These are phyloP conservation scores for Eumacrocentrus americanus DNA, from an alignment of 2,888 invertebrate species.

Conservation along the genomic window DNA sequence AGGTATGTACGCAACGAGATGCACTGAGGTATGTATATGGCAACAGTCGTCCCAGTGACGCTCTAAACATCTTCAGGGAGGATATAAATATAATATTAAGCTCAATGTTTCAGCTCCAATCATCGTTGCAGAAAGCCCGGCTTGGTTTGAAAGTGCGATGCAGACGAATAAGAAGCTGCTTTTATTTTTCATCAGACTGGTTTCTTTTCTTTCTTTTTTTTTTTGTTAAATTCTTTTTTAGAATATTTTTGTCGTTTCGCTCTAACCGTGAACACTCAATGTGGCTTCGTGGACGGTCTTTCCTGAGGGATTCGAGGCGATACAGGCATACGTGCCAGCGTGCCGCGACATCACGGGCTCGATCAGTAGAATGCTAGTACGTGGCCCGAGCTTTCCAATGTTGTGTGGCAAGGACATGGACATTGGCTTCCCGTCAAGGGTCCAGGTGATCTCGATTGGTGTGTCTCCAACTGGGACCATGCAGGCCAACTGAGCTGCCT, in stretches of 20 bases:
- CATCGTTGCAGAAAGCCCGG: conserved; percentile 20
- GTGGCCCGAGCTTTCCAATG: conserved; percentile 55
- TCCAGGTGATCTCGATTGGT: conserved; percentile 66
- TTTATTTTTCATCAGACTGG: not conserved
- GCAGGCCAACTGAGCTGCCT: conserved; percentile 78
- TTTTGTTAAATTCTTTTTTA: conserved; percentile 2
- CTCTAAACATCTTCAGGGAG: not conserved
- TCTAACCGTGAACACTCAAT: conserved; percentile 69
- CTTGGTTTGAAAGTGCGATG: conserved; percentile 11
- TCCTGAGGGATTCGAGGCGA: conserved; percentile 67
- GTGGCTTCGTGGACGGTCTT: conserved; percentile 63
- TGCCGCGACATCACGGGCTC: conserved; percentile 61
- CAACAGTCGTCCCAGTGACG: conserved; percentile 4
- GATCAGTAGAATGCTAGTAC: conserved; percentile 61
- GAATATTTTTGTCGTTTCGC: conserved; percentile 28
- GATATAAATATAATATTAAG: conserved; percentile 9
- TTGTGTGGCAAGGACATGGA: conserved; percentile 55
- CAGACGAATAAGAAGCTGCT: conserved; percentile 19
- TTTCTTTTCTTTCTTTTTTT: conserved; percentile 3
- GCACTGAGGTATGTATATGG: not conserved
- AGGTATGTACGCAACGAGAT: too few species aligned
- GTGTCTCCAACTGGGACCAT: conserved; percentile 69
- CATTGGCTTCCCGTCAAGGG: conserved; percentile 62
- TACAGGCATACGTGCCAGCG: conserved; percentile 68
- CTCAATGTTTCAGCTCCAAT: conserved; percentile 20